Conservation (phyloP, 2,113 vertebrate genomes). For the Taurulus bubalis region DNA sequence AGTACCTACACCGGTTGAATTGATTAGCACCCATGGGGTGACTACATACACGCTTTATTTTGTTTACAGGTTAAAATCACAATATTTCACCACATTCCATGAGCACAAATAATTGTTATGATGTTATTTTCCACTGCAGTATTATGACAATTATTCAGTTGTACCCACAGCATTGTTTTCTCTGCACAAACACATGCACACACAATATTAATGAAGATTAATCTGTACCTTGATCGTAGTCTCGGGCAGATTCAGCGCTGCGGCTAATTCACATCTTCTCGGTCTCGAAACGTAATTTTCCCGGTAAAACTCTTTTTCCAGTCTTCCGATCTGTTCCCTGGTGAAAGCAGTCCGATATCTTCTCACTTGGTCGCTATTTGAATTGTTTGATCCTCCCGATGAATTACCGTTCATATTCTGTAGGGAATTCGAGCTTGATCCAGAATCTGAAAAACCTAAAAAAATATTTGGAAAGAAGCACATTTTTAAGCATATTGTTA, state of each 20-base stretch:
- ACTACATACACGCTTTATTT: background rate
- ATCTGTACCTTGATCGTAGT: conserved; percentile 95
- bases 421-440: conserved; percentile 86
- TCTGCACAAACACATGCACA: background rate
- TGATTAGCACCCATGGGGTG: background rate
- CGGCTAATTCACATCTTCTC: conserved; percentile 95
- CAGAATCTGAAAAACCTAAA: conserved; percentile 91
- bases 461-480: conserved; percentile 3
- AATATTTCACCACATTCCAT: background rate
- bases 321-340: conserved; percentile 90
- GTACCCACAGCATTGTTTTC: background rate
- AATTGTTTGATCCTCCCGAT: conserved; percentile 87
- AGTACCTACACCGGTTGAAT: background rate
- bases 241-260: conserved; percentile 95
- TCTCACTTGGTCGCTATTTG: conserved; percentile 90
- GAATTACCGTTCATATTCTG: conserved; percentile 87
- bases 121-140: background rate
- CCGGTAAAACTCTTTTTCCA: conserved; percentile 94
- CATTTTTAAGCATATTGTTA: background rate
- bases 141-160: background rate
- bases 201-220: conserved; percentile 33
- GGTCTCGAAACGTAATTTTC: conserved; percentile 96
- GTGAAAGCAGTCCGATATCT: conserved; percentile 93
- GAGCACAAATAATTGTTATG: background rate
- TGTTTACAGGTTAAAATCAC: background rate